Base-by-base conservation (phyloP, 2,888 invertebrate species). In the Athalia cordata region DNA sequence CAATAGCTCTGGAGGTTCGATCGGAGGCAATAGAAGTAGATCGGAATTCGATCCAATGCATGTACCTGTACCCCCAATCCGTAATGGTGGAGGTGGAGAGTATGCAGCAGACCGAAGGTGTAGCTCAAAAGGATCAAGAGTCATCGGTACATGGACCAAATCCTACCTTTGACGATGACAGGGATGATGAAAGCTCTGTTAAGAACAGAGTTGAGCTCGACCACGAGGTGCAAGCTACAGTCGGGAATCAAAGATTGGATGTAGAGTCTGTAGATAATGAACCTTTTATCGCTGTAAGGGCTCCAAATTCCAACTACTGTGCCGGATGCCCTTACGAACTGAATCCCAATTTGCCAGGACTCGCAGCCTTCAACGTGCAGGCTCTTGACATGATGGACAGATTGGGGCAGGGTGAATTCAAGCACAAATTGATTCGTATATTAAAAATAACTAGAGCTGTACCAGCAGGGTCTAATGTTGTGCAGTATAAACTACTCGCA, bases 321-420 rank as follows among this genome's bases (percentile, higher is more conserved):
- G 86, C 89, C 4, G 88, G 89, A 57, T 90, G 90, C 78, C 89
- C 89, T 0, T 89, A 85, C 65, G 89, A 89, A 49, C 64, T 90
- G 13, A 89, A 89, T 80, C 86, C 89, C 0, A 85, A 85, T 43
- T 78, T 89, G 47, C 87, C 88, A n/a, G 89, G 88, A 15, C 81
- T 90, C 0, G 78, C 79, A 2, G 81, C 81, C 6, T 88, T 88
- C n/a, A 85, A 83, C 3, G 86, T 88, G 4, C 84, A 88, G 75
- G 84, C 85, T 0, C 81, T 85, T 0, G 80, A 77, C 6, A 83
- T 85, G 0, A 87, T 90, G 86, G 89, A 90, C 76, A 84, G 87
- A 5, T 81, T 81, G 0, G 81, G 85, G 5, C 78, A 79, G 0
- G 85, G 85, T 77, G 87, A 89, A 57, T 89, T 84, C 70, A 90